Conservation (phyloP, 2,888 invertebrate genomes). For the Alloplasta piceator region DNA sequence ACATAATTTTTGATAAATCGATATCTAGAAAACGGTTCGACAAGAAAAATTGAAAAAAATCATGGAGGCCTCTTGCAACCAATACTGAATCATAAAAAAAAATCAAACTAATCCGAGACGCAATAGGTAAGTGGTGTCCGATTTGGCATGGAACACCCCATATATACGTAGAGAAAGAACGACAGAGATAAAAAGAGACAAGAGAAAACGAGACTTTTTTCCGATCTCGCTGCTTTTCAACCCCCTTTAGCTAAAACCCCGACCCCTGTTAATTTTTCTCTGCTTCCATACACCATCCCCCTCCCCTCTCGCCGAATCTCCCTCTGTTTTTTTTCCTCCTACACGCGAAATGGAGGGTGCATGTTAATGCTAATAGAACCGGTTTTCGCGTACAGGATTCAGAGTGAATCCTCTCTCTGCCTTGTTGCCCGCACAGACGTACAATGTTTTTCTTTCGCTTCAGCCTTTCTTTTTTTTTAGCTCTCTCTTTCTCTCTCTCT, state of each 20-base stretch:
- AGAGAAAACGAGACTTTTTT: conserved; percentile 20
- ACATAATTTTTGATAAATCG: too few relatives aligned
- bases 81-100: too few relatives aligned
- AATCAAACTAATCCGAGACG: too few relatives aligned
- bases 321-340: not conserved
- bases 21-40: too few relatives aligned
- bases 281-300: conserved; percentile 17
- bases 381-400: conserved; percentile 56
- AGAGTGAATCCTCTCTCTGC: conserved; percentile 48
- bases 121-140: too few relatives aligned
- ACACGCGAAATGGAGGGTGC: conserved; percentile 65
- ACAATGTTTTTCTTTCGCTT: conserved; percentile 44
- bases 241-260: not conserved
- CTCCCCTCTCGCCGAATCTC: conserved; percentile 32
- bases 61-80: too few relatives aligned
- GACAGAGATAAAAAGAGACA: not conserved
- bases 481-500: not conserved
- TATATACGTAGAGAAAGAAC: not conserved
- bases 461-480: conserved; percentile 11
- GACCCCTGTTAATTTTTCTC: conserved; percentile 60
- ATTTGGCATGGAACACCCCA: too few relatives aligned
- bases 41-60: too few relatives aligned
- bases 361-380: conserved; percentile 69
- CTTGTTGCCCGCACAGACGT: conserved; percentile 23
- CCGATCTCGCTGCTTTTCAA: conserved; percentile 39